These are phyloP conservation scores for Spermophilus dauricus DNA, from an alignment of 2,113 vertebrate genomes.

Conservation along the genomic window DNA sequence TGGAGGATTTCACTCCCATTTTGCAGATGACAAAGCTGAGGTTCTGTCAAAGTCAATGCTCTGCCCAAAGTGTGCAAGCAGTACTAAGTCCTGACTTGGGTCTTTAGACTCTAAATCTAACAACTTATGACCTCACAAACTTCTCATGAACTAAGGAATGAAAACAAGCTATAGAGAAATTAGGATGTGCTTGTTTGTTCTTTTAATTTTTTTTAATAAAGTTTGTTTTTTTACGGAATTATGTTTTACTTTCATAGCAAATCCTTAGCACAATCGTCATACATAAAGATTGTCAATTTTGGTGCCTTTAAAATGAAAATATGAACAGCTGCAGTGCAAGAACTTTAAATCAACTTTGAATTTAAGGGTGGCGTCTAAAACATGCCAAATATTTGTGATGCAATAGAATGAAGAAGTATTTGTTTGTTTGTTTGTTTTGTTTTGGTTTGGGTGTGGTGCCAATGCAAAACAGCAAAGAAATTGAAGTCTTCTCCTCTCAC, in stretches of 20 bases:
- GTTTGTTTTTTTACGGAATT: background rate
- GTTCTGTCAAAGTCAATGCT: background rate
- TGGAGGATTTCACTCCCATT: background rate
- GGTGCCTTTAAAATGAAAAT: background rate
- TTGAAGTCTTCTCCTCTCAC: background rate
- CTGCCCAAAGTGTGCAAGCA: background rate
- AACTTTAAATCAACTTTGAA: background rate
- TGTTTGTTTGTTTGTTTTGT: background rate
- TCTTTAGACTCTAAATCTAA: background rate
- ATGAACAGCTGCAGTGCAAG: background rate
- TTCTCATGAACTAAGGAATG: background rate
- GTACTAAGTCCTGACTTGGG: background rate
- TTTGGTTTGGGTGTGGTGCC: background rate
- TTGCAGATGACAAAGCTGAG: background rate
- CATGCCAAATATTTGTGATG: background rate
- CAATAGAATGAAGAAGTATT: background rate
- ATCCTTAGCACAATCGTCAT: background rate
- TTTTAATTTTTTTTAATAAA: constrained; percentile 17
- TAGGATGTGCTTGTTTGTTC: background rate
- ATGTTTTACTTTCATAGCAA: constrained; percentile 71
- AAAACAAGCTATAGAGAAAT: background rate
- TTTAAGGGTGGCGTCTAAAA: background rate
- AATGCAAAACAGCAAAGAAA: background rate
- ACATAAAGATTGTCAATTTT: constrained; percentile 9
- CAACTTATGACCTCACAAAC: background rate